Conservation (phyloP, 2,888 invertebrate genomes). For the Phengaris alcon region DNA sequence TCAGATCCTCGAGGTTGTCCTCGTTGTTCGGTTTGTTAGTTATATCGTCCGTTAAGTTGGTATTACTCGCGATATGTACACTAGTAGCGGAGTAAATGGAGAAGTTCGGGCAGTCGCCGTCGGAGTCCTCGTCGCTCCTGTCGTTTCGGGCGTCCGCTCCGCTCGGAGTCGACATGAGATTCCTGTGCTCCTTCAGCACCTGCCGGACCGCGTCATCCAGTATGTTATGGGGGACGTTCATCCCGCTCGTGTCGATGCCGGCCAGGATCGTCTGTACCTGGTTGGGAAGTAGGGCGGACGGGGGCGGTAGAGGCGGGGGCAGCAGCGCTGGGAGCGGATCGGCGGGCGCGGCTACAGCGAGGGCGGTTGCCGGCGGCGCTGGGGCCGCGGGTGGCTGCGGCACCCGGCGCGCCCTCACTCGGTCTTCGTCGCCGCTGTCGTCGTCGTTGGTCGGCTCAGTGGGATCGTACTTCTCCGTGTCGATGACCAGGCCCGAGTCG, state of each 20-base stretch:
- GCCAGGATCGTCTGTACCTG: constrained; percentile 49
- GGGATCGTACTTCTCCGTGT: constrained; percentile 79
- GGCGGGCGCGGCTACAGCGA: constrained; percentile 25
- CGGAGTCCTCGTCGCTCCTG: constrained; percentile 71
- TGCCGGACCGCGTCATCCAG: constrained; percentile 62
- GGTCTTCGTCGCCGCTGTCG: constrained; percentile 52
- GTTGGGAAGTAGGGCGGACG: constrained; percentile 35
- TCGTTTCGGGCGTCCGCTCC: constrained; percentile 42
- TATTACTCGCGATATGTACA: constrained; percentile 83
- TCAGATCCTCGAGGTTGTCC: constrained; percentile 49
- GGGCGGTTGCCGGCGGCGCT: constrained; percentile 28
- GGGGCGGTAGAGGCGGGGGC: constrained; percentile 31
- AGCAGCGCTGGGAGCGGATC: constrained; percentile 1
- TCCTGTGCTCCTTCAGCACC: constrained; percentile 62
- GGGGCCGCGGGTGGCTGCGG: constrained; percentile 28
- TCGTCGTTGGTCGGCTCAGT: constrained; percentile 75
- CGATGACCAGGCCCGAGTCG: constrained; percentile 80
- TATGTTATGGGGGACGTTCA: constrained; percentile 51
- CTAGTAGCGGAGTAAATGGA: constrained; percentile 91
- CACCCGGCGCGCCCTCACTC: constrained; percentile 28
- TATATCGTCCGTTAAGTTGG: constrained; percentile 40
- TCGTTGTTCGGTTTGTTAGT: constrained; percentile 36
- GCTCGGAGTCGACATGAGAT: constrained; percentile 46
- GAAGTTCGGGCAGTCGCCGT: constrained; percentile 90
- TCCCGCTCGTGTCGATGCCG: constrained; percentile 46